phyloP scores from a whole-genome alignment of 2,113 vertebrate genomes.

The Xenopus borealis region DNA sequence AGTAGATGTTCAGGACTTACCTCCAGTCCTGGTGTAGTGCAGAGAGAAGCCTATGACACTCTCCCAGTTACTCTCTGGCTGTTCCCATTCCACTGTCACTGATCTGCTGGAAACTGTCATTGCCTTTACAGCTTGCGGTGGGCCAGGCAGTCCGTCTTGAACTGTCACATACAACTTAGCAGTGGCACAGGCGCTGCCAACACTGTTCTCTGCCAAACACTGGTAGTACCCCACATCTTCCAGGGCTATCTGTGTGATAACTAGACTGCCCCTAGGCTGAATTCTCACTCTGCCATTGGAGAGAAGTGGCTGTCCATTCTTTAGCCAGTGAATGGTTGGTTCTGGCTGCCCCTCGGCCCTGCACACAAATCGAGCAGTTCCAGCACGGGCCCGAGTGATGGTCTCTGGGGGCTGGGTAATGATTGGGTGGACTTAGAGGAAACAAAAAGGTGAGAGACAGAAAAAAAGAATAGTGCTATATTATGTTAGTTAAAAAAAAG shows the following conservation, averaged over 20 bases:
- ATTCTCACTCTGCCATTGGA: constrained; percentile 85
- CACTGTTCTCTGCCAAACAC: constrained; percentile 87
- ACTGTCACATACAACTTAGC: constrained; percentile 88
- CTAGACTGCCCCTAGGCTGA: constrained; percentile 82
- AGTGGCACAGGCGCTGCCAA: constrained; percentile 85
- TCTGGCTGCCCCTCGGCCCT: constrained; percentile 85
- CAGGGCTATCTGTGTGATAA: constrained; percentile 92
- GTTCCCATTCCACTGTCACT: constrained; percentile 85
- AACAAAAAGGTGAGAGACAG: background rate
- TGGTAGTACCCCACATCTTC: constrained; percentile 94
- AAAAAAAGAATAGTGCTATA: background rate
- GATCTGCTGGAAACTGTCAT: constrained; percentile 82
- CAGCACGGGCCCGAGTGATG: constrained; percentile 85
- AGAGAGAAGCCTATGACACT: constrained; percentile 96
- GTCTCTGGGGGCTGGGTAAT: constrained; percentile 91
- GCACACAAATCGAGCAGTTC: constrained; percentile 92
- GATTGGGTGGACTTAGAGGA: constrained; percentile 75
- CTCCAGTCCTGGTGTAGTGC: constrained; percentile 84
- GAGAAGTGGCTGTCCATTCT: constrained; percentile 77
- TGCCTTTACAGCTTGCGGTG: constrained; percentile 78
- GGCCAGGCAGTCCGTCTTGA: constrained; percentile 87
- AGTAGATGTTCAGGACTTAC: constrained; percentile 56
- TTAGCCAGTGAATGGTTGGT: constrained; percentile 82
- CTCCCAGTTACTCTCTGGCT: constrained; percentile 85
- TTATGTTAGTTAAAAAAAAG: background rate